Percentiles rank a stretch among this genome's conserved stretches.
Evolutionary conservation across 2,888 invertebrate species (phyloP).

Genomic region (Linnaemya tessellans): DNA sequence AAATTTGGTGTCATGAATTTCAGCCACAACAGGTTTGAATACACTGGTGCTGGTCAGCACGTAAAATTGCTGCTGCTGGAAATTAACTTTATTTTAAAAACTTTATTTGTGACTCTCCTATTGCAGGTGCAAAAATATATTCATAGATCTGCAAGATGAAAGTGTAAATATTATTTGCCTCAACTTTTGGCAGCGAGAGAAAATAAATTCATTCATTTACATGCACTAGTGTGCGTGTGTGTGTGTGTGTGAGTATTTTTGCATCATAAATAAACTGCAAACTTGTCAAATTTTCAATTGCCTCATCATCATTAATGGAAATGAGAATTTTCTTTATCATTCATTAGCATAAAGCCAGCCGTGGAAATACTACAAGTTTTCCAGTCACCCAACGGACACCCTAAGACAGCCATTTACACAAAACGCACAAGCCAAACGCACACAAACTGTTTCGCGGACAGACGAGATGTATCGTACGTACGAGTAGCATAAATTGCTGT

Average conservation of each 20-base stretch:
- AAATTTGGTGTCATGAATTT: too few relatives aligned
- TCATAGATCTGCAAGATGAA: background rate
- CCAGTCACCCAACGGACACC: too few relatives aligned
- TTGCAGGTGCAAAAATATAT: too few relatives aligned
- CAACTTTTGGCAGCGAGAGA: background rate
- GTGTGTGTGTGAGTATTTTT: background rate
- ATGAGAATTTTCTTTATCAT: slow-evolving; percentile 31
- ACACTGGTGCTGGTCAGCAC: too few relatives aligned
- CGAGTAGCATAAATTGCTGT: slow-evolving; percentile 24
- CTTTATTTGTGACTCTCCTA: background rate
- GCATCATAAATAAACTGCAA: slow-evolving; percentile 18
- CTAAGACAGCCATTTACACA: background rate
- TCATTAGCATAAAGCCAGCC: slow-evolving; percentile 33
- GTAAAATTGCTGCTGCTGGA: background rate
- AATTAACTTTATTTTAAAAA: background rate
- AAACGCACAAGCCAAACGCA: background rate
- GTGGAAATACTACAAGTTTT: too few relatives aligned
- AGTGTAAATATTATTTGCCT: background rate
- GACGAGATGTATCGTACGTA: too few relatives aligned
- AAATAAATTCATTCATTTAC: slow-evolving; percentile 7
- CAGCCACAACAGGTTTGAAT: background rate
- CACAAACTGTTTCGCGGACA: background rate
- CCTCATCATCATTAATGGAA: slow-evolving; percentile 22
- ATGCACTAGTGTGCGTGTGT: background rate
- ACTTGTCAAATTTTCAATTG: slow-evolving; percentile 38